Conservation (phyloP, 2,888 invertebrate genomes). For the Exocentrus adspersus region DNA sequence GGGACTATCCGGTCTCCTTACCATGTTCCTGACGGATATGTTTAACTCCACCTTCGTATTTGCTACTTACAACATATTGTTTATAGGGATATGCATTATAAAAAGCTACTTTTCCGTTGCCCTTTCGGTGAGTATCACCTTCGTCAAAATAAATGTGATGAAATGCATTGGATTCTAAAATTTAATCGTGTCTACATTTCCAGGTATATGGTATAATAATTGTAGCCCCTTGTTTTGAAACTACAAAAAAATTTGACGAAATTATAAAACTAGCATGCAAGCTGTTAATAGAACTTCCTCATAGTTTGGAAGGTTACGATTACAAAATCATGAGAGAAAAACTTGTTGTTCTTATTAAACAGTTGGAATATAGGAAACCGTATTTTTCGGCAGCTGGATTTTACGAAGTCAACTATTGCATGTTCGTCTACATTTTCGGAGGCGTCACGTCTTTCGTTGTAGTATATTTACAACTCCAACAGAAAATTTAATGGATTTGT, state of each 20-base stretch:
- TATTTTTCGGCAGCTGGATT: conserved; percentile 38
- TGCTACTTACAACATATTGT: neutral
- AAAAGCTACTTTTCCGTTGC: conserved; percentile 2
- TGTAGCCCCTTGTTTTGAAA: conserved; percentile 11
- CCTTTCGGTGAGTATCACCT: conserved; percentile 15
- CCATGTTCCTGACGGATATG: conserved; percentile 11
- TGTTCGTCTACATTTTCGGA: conserved; percentile 30
- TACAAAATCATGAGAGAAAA: conserved; percentile 19
- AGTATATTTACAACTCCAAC: conserved; percentile 25
- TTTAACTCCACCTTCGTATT: conserved; percentile 1
- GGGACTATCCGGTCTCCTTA: conserved; percentile 6
- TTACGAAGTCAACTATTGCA: conserved; percentile 31
- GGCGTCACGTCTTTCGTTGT: conserved; percentile 31
- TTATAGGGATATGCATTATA: neutral
- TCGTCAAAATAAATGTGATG: no score
- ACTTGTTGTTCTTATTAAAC: conserved; percentile 20
- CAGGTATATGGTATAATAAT: conserved; percentile 7
- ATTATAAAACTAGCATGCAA: conserved; percentile 18
- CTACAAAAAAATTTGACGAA: conserved; percentile 8
- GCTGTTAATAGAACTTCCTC: conserved; percentile 17
- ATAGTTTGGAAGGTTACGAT: neutral
- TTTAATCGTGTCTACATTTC: neutral
- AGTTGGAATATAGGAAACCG: conserved; percentile 25
- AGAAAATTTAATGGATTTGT: neutral
- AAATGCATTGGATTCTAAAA: no score